Conservation (phyloP, 2,888 invertebrate genomes). For the Ashinkailepas kermadecensis region DNA sequence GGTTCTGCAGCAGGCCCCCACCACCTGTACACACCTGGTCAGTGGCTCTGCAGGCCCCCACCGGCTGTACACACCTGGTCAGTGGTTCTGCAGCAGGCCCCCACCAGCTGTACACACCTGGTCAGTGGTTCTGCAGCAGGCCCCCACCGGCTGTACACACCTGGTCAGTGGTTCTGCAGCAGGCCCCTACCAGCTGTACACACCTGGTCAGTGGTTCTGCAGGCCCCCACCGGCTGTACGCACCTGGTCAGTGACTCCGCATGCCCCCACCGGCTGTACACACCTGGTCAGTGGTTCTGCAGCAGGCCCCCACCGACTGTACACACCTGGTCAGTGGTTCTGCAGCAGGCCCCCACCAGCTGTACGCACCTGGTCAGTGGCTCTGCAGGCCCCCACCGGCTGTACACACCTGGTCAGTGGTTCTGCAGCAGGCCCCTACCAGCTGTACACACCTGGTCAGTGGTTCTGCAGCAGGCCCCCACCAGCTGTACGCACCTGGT, state of each 20-base stretch:
- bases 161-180: conserved; percentile 89
- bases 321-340: not conserved
- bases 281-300: not conserved
- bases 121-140: not conserved
- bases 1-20: not conserved
- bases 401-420: not conserved
- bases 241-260: too few species aligned
- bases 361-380: too few species aligned
- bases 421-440: not conserved
- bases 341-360: not conserved
- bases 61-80: not conserved
- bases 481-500: conserved; percentile 59
- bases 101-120: not conserved
- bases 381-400: not conserved
- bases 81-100: not conserved
- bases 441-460: conserved; percentile 62
- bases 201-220: too few species aligned
- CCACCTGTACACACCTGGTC: not conserved
- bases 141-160: conserved; percentile 39
- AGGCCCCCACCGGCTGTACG: too few species aligned
- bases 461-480: conserved; percentile 79
- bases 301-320: not conserved
- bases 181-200: conserved; percentile 54
- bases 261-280: not conserved
- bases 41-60: not conserved